These are phyloP conservation scores for Bos indicus DNA, from an alignment of 2,113 vertebrate genomes.

Conservation along the genomic window DNA sequence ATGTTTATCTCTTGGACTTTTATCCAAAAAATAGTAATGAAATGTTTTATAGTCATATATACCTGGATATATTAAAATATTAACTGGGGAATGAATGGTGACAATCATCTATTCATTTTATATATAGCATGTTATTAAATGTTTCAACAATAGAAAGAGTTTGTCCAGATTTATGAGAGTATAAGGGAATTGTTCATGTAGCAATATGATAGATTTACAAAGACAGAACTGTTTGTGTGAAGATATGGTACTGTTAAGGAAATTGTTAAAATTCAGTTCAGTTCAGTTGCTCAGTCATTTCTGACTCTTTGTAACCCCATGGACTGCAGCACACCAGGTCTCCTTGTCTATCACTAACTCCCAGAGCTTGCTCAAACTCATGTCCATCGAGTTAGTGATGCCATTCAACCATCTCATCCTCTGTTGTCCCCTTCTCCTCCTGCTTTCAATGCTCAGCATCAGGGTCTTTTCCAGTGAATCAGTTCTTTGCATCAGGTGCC, in stretches of 20 bases:
- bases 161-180: background rate
- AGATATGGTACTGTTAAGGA: background rate
- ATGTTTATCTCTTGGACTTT: background rate
- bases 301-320: background rate
- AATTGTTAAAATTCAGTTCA: background rate
- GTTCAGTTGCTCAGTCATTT: background rate
- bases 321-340: background rate
- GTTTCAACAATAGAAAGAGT: background rate
- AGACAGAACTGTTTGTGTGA: background rate
- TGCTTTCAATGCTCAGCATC: background rate
- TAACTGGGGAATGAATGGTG: background rate
- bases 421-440: background rate
- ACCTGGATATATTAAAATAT: background rate
- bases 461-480: background rate
- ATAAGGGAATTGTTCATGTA: background rate
- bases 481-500: background rate
- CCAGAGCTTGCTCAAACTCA: background rate
- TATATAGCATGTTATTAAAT: background rate
- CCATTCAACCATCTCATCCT: background rate
- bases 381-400: background rate
- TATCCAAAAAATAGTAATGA: background rate
- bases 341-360: background rate
- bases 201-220: background rate
- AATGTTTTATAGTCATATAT: conserved; percentile 12
- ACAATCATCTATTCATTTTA: background rate